A percentile compares a stretch with the other conserved stretches of the same genome.
phyloP scores from a whole-genome alignment of 2,113 vertebrate genomes.

The Polypterus senegalus region DNA sequence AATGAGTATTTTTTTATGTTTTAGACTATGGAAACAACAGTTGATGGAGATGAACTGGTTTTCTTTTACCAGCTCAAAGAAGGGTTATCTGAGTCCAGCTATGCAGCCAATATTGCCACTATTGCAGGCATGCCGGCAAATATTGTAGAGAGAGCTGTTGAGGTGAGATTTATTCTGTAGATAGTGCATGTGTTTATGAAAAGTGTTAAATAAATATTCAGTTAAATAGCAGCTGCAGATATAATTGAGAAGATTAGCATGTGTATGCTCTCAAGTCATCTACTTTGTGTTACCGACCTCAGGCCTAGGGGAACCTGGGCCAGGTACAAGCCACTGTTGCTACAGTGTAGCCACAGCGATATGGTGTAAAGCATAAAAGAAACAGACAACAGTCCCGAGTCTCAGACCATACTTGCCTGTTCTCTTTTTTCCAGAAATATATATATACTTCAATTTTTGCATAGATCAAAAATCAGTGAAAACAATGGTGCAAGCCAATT shows the following conservation, averaged over 20 bases:
- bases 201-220: not conserved
- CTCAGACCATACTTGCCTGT: too few relatives aligned
- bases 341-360: too few relatives aligned
- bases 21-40: constrained; percentile 79
- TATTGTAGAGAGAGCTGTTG: constrained; percentile 68
- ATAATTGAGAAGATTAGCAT: not conserved
- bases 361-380: too few relatives aligned
- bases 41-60: constrained; percentile 78
- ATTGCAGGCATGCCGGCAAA: constrained; percentile 69
- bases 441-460: too few relatives aligned
- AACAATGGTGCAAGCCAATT: too few relatives aligned
- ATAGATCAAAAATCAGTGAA: too few relatives aligned
- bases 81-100: constrained; percentile 71
- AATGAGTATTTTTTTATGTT: not conserved
- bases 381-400: too few relatives aligned
- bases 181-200: not conserved
- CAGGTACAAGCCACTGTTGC: too few relatives aligned
- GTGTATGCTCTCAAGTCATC: not conserved
- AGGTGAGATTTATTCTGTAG: constrained; percentile 45
- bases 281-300: too few relatives aligned
- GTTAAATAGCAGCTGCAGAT: not conserved
- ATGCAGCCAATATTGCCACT: constrained; percentile 79
- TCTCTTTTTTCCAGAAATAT: too few relatives aligned
- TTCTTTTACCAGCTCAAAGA: constrained; percentile 86
- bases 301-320: too few relatives aligned